Evolutionary conservation across 2,797 vertebrate species (phyloP), one percentile per base, ranked within the genome.

Genomic region (Tangara arthus): DNA sequence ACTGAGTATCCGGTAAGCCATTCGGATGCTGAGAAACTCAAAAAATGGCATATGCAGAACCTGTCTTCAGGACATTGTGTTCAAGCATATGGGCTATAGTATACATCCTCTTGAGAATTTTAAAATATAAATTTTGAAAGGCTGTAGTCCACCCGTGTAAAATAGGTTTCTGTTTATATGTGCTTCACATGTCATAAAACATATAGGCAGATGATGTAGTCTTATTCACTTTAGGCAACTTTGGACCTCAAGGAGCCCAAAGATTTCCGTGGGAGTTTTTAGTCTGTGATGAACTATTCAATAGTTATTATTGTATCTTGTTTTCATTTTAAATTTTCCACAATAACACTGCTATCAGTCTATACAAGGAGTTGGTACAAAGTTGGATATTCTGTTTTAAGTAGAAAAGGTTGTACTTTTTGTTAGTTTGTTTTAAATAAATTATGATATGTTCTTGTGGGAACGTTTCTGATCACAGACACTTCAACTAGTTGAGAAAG

Each of bases 301-400:
- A 72, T 8, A 44, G 64, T 50, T 69, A 50, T 84, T 56, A 32
- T 13, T 32, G 2, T 42, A 71, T 46, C 6, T 84, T 71, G 0
- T 30, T 89, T 82, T 56, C 9, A 32, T 56, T 75, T 81, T 44
- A 66, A 66, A 35, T 87, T 76, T 94, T 92, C n/a, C 42, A 71
- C 44, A 71, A 15, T 6, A 70, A 7, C 34, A 34, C 6, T 65
- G 22, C 14, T 93, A 41, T 30, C 1, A 3, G 15, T 24, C 12
- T 39, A 15, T 41, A 53, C 2, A 63, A 49, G 37, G 22, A 69
- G 6, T n/a, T 28, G 11, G 23, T 82, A 8, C 41, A 71, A 84
- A 79, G 21, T 32, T 11, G 6, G 8, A 46, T 69, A 61, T 65
- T 76, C 64, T 37, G 8, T 85, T 93, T 57, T 76, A 82, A 82